Percentiles rank a stretch among this genome's conserved stretches.
These are phyloP conservation scores for Nezara viridula DNA, from an alignment of 2,888 invertebrate genomes.

Conservation along the genomic window DNA sequence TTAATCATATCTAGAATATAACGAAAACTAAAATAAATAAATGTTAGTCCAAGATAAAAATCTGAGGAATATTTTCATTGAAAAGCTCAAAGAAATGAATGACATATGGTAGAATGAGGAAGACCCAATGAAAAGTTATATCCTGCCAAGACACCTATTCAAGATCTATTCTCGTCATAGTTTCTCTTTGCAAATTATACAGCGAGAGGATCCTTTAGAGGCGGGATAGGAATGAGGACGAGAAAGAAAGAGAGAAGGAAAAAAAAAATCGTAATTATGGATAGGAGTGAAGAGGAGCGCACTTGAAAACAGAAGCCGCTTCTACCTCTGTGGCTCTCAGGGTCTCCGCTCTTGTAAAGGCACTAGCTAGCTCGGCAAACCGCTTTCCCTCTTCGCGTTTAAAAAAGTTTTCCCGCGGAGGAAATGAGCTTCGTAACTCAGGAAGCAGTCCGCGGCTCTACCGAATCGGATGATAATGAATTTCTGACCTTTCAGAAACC, in stretches of 20 bases:
- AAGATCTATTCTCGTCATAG: neutral
- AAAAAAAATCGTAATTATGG: slow-evolving; percentile 48
- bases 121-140: neutral
- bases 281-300: neutral
- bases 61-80: neutral
- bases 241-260: too few relatives aligned
- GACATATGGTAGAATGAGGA: neutral
- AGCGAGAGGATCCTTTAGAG: slow-evolving; percentile 6
- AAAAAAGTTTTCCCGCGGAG: slow-evolving; percentile 20
- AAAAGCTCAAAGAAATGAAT: neutral
- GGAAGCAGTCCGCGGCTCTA: slow-evolving; percentile 15
- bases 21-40: neutral
- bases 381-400: neutral
- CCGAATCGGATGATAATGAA: neutral
- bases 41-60: neutral
- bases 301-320: neutral
- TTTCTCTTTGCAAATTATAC: slow-evolving; percentile 1
- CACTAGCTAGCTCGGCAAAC: neutral
- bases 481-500: neutral
- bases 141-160: neutral
- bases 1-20: too few relatives aligned
- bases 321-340: neutral
- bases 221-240: neutral
- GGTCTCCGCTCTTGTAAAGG: neutral
- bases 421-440: slow-evolving; percentile 20